A percentile compares a stretch with the other conserved stretches of the same genome.
Conservation (phyloP, 2,797 vertebrate species). For the Ctenopoma kingsleyae region DNA sequence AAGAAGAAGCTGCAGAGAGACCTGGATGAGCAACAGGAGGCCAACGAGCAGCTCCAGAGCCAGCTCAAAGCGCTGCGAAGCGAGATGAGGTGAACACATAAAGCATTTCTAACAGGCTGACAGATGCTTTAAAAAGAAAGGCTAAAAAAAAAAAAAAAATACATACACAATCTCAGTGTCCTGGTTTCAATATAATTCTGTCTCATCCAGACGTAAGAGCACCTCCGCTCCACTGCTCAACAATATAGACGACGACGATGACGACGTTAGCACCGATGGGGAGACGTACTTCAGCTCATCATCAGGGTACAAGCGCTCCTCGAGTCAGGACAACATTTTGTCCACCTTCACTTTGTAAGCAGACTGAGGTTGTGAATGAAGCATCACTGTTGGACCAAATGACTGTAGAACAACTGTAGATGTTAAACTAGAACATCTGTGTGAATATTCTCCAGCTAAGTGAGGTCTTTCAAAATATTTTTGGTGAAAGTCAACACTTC, state of each 20-base stretch:
- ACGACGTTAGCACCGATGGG: slow-evolving; percentile 91
- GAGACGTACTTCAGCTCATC: slow-evolving; percentile 92
- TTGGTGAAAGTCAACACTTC: slow-evolving; percentile 2
- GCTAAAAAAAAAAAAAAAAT: not conserved
- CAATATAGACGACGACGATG: slow-evolving; percentile 87
- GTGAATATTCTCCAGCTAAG: slow-evolving; percentile 21
- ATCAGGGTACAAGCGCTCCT: slow-evolving; percentile 85
- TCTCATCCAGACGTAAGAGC: slow-evolving; percentile 88
- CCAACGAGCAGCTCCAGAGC: slow-evolving; percentile 93
- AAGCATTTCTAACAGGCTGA: not conserved
- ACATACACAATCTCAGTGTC: not conserved
- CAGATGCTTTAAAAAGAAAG: not conserved
- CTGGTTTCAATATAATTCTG: not conserved
- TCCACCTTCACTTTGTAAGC: slow-evolving; percentile 73
- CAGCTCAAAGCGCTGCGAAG: slow-evolving; percentile 90
- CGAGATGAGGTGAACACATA: slow-evolving; percentile 87
- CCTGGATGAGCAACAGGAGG: slow-evolving; percentile 93
- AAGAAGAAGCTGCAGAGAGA: slow-evolving; percentile 98
- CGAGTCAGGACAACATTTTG: slow-evolving; percentile 82
- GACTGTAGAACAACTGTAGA: slow-evolving; percentile 20
- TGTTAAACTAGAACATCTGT: slow-evolving; percentile 24
- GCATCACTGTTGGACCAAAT: slow-evolving; percentile 46
- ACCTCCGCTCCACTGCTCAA: slow-evolving; percentile 88
- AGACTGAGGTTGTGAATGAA: not conserved
- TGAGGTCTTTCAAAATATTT: slow-evolving; percentile 8